These are phyloP conservation scores for Clitarchus hookeri DNA, from an alignment of 2,888 invertebrate species.

Conservation along the genomic window DNA sequence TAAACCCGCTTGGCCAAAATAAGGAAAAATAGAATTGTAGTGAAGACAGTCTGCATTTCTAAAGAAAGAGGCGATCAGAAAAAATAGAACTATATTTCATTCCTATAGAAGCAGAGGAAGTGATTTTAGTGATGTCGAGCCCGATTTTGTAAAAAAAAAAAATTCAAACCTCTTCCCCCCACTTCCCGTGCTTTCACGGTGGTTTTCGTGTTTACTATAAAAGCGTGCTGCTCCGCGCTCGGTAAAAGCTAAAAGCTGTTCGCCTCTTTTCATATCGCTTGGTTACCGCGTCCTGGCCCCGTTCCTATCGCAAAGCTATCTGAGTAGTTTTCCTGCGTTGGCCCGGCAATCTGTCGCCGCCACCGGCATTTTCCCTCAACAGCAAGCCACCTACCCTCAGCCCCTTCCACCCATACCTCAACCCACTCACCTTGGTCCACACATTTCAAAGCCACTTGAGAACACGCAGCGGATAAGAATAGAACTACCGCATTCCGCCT, in stretches of 20 bases:
- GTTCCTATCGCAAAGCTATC: slow-evolving; percentile 5
- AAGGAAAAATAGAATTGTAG: too few relatives aligned
- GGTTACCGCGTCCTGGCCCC: not conserved
- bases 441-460: not conserved
- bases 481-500: too few relatives aligned
- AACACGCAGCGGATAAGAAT: not conserved
- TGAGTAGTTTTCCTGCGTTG: not conserved
- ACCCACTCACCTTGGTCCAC: not conserved
- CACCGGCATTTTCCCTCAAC: not conserved
- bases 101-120: not conserved
- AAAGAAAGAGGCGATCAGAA: not conserved
- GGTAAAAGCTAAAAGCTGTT: slow-evolving; percentile 14
- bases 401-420: too few relatives aligned
- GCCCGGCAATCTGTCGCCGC: not conserved
- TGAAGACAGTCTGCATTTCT: not conserved
- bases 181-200: not conserved
- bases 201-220: not conserved
- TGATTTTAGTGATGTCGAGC: not conserved
- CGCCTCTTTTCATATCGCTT: not conserved
- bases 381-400: not conserved
- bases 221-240: not conserved
- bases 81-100: not conserved
- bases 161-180: not conserved
- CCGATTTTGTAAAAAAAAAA: not conserved
- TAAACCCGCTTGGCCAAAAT: too few relatives aligned